These are phyloP conservation scores for Sebastes itinus DNA, from an alignment of 2,797 vertebrate genomes.

Conservation along the genomic window DNA sequence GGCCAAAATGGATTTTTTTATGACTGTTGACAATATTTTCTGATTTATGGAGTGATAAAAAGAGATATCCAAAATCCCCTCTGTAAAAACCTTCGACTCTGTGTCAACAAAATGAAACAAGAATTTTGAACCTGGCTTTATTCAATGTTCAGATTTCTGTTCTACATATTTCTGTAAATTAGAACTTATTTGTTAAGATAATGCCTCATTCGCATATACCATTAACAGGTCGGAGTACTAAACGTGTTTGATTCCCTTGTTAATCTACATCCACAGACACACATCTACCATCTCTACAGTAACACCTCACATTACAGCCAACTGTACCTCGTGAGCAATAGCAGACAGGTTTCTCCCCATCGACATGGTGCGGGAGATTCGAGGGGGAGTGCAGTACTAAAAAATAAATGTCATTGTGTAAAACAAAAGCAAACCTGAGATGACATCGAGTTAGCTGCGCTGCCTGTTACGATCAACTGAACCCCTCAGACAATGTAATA, in stretches of 20 bases:
- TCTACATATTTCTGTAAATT: too few relatives aligned
- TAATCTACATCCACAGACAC: constrained; percentile 2
- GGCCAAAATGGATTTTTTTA: too few relatives aligned
- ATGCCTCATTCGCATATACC: too few relatives aligned
- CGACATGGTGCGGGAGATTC: constrained; percentile 75
- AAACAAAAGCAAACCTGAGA: constrained; percentile 41
- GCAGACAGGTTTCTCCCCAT: constrained; percentile 78
- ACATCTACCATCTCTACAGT: neutral
- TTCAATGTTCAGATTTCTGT: too few relatives aligned
- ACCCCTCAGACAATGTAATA: constrained; percentile 4
- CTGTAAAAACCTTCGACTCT: too few relatives aligned
- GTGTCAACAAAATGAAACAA: too few relatives aligned
- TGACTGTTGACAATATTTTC: too few relatives aligned
- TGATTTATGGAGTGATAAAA: too few relatives aligned
- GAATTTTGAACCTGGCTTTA: too few relatives aligned
- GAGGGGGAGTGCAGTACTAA: constrained; percentile 79
- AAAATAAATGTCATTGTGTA: constrained; percentile 34
- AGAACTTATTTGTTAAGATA: too few relatives aligned
- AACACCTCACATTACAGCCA: neutral
- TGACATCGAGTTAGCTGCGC: constrained; percentile 5
- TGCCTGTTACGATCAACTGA: neutral
- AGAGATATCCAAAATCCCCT: too few relatives aligned
- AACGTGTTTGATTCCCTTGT: neutral
- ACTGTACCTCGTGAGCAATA: constrained; percentile 75
- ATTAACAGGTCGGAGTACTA: neutral